Conservation (phyloP, 2,888 invertebrate species). For the Napeogenes inachia region DNA sequence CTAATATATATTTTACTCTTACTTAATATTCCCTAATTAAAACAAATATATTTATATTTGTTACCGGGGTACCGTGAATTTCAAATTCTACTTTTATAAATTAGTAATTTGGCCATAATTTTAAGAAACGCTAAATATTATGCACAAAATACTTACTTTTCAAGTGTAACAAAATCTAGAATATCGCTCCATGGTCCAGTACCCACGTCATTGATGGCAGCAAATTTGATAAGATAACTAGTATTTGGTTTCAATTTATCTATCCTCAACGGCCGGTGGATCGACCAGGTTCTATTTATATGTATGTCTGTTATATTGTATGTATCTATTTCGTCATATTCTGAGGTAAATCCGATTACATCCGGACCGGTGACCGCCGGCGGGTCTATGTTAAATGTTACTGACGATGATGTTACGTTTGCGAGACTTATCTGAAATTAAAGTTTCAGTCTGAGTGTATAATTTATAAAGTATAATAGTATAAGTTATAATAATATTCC, state of each 20-base stretch:
- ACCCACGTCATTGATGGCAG: constrained; percentile 60
- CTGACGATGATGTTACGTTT: constrained; percentile 49
- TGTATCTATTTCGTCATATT: constrained; percentile 54
- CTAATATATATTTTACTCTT: too few relatives aligned
- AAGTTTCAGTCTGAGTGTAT: background rate
- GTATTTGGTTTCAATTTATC: constrained; percentile 55
- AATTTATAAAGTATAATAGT: too few relatives aligned
- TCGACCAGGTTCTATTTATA: constrained; percentile 59
- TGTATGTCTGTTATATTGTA: constrained; percentile 59
- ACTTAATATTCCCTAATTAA: too few relatives aligned
- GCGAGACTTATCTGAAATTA: constrained; percentile 42
- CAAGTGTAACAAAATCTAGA: constrained; percentile 48
- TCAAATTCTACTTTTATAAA: too few relatives aligned
- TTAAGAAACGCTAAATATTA: background rate
- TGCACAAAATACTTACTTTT: constrained; percentile 50
- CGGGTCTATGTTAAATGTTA: constrained; percentile 43
- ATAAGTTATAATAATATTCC: too few relatives aligned
- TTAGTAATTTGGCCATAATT: too few relatives aligned
- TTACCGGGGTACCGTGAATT: too few relatives aligned
- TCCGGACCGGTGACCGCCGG: constrained; percentile 34
- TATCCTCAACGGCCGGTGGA: constrained; percentile 49
- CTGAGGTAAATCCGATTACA: constrained; percentile 52
- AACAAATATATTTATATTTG: too few relatives aligned
- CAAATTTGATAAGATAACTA: constrained; percentile 54
- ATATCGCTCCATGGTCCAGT: constrained; percentile 48